Base-by-base conservation (phyloP, 2,888 invertebrate species). In the Eretmocerus hayati region DNA sequence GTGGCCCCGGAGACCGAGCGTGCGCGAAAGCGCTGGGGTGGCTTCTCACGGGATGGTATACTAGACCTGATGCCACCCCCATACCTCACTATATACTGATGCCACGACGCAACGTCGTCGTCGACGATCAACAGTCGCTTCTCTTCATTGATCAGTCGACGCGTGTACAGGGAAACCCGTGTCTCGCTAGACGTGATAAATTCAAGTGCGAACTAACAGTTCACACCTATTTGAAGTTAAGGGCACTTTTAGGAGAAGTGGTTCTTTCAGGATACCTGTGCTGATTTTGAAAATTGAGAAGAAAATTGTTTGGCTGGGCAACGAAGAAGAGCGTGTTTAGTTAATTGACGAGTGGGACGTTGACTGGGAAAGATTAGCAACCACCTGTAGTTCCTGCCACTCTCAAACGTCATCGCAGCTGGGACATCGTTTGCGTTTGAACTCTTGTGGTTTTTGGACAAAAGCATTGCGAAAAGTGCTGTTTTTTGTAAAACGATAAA, bases 341-440 rank as follows among this genome's bases (percentile, higher is more conserved):
- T n/a, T n/a, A n/a, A n/a, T n/a, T n/a, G n/a, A n/a, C n/a, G n/a
- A n/a, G n/a, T n/a, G n/a, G n/a, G n/a, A n/a, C n/a, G n/a, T n/a
- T n/a, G n/a, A n/a, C n/a, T n/a, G n/a, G n/a, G n/a, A n/a, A 26
- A 18, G 23, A 48, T 42, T 40, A 56, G 58, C 65, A 62, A 68
- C 68, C 68, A 68, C 68, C 68, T 68, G 68, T 68, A 64, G 68
- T 68, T 62, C 37, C 22, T 33, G 21, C 46, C 38, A 33, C 45
- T 41, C 40, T 33, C 31, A 40, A 45, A 42, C 18, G 22, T 26
- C 32, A 16, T 39, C 22, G 5, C 35, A 18, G 44, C 44, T 36
- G 42, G 48, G 20, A 40, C 8, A 13, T 33, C 19, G 13, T 31
- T n/a, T 33, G 16, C 15, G 16, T 18, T 18, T 23, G 9, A 13